Conservation (phyloP, 2,113 vertebrate species). For the Oreotrochilus melanogaster region DNA sequence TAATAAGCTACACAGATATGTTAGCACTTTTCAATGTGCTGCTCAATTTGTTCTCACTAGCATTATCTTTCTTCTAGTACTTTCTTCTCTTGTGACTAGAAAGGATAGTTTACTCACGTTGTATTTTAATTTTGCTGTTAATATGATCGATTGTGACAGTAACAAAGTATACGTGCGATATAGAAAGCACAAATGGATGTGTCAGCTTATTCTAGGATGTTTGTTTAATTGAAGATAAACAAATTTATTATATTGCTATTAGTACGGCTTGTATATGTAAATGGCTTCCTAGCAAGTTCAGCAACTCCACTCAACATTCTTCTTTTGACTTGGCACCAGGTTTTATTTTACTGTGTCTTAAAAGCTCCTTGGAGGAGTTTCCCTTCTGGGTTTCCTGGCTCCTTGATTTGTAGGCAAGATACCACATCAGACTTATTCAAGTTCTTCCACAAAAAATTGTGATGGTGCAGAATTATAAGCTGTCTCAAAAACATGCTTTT, state of each 20-base stretch:
- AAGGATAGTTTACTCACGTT: neutral
- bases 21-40: neutral
- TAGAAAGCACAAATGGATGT: neutral
- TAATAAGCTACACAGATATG: neutral
- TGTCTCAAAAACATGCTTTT: neutral
- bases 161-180: neutral
- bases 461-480: neutral
- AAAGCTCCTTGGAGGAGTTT: neutral
- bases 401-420: neutral
- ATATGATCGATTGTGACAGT: neutral
- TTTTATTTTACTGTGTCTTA: neutral
- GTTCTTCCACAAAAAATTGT: neutral
- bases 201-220: neutral
- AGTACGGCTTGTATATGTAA: neutral
- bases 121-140: conserved; percentile 9
- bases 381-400: neutral
- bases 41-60: neutral
- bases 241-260: conserved; percentile 34
- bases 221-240: conserved; percentile 37
- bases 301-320: neutral
- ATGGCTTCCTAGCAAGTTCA: neutral
- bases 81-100: neutral
- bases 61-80: neutral
- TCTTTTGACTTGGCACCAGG: neutral
- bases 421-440: neutral